Evolutionary conservation across 2,113 vertebrate species (phyloP), one percentile per base, ranked within the genome.

Genomic region (Pseudopipra pipra): DNA sequence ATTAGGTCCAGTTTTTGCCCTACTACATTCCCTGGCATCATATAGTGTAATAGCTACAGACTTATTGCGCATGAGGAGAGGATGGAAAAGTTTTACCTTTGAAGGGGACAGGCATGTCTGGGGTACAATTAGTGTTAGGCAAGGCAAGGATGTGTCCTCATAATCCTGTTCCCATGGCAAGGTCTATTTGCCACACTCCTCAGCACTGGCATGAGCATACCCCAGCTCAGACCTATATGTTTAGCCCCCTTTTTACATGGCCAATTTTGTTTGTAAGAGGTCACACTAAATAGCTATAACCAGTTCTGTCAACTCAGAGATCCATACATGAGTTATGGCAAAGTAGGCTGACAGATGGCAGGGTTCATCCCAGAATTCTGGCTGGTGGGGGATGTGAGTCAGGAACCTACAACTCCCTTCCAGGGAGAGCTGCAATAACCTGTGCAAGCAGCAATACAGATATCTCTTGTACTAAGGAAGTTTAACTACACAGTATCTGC

Each of bases 381-480:
- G 20, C 24, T 1, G 4, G 12, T 43, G 41, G 23, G 28, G 18
- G 49, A 68, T 1, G 1, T 3, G 3, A n/a, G n/a, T 37, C 63
- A 77, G 43, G 2, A 17, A 73, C 16, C n/a, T 56, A 28, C 23
- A 74, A 28, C 7, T 58, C 27, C 35, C 10, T 74, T 39, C 55
- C 56, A 91, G 20, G 19, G 12, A 56, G 20, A 75, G 33, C 17
- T n/a, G 22, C 44, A 89, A 91, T 65, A 68, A 33, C 70, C 27
- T 55, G 41, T 2, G 5, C 46, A 65, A 25, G 15, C 73, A 82
- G 49, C 78, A 58, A 22, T 51, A 61, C 5, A 16, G 28, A 1
- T 43, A 46, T 55, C 58, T 70, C 55, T 65, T 27, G 43, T 8
- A 9, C 33, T 35, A 52, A 31, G 14, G 33, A 80, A 72, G 6